phyloP scores from a whole-genome alignment of 2,113 vertebrate species.

The Halichoeres trimaculatus region DNA sequence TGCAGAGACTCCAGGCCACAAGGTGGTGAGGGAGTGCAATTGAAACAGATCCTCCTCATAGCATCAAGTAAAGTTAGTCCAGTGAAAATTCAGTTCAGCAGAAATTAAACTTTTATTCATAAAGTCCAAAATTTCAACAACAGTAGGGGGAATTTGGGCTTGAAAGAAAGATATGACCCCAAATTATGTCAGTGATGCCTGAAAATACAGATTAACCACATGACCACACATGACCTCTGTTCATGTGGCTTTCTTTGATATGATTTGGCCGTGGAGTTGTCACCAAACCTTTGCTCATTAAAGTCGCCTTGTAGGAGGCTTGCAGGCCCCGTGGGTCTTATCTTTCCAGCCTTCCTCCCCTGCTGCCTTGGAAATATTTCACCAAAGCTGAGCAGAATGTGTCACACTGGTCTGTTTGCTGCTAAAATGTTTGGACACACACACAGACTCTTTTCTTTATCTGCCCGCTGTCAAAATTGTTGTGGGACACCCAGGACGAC shows the following conservation, averaged over 20 bases:
- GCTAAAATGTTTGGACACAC: slow-evolving; percentile 37
- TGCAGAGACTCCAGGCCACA: too few species aligned
- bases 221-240: background rate
- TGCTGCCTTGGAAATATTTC: slow-evolving; percentile 18
- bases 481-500: slow-evolving; percentile 49
- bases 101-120: too few species aligned
- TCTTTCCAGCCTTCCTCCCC: slow-evolving; percentile 5
- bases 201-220: background rate
- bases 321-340: background rate
- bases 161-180: too few species aligned
- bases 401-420: slow-evolving; percentile 6
- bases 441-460: slow-evolving; percentile 49
- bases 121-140: too few species aligned
- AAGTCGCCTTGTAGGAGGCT: slow-evolving; percentile 8
- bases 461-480: slow-evolving; percentile 57
- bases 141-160: too few species aligned
- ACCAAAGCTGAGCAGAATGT: slow-evolving; percentile 7
- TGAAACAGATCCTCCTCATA: too few species aligned
- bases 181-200: too few species aligned
- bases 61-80: too few species aligned
- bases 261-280: background rate
- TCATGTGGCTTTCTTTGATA: background rate
- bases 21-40: too few species aligned
- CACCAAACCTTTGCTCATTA: background rate
- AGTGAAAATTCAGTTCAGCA: too few species aligned